Evolutionary conservation across 2,888 invertebrate species (phyloP).

Genomic region (Lepidocyrtinus sp.): DNA sequence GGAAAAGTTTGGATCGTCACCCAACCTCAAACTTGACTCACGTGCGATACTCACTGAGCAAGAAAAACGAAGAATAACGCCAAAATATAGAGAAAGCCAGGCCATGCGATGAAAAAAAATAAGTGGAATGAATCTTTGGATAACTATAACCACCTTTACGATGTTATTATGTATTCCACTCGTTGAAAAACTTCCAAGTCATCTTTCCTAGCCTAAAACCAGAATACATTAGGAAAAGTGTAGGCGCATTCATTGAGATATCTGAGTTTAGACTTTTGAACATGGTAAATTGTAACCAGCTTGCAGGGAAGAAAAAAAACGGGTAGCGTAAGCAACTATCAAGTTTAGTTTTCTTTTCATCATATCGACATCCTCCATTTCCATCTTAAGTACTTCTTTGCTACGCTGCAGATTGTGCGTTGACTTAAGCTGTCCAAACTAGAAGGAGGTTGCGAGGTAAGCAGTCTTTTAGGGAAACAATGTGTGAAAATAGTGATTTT

Average conservation of each 20-base stretch:
- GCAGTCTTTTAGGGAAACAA: conserved; percentile 3
- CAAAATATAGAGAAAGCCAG: conserved; percentile 37
- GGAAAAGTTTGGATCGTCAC: conserved; percentile 3
- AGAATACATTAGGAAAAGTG: conserved; percentile 36
- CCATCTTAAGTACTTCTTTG: conserved; percentile 10
- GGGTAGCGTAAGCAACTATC: conserved; percentile 12
- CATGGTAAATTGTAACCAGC: too few relatives aligned
- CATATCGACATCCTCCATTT: conserved; percentile 37
- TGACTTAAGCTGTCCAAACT: conserved; percentile 6
- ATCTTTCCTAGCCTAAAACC: conserved; percentile 34
- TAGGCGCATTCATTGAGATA: not conserved
- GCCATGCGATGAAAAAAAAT: conserved; percentile 14
- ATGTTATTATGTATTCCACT: conserved; percentile 12
- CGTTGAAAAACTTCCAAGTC: conserved; percentile 39
- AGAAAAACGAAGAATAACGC: conserved; percentile 17
- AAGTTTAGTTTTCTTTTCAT: conserved; percentile 32
- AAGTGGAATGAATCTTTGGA: conserved; percentile 17
- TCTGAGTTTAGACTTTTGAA: too few relatives aligned
- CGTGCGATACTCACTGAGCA: conserved; percentile 14
- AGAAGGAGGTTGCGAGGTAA: too few relatives aligned
- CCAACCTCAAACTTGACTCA: not conserved
- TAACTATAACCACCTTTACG: conserved; percentile 11
- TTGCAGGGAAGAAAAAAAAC: not conserved
- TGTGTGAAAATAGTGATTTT: conserved; percentile 22
- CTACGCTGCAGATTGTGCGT: conserved; percentile 19